phyloP scores from a whole-genome alignment of 2,888 invertebrate genomes.

The Melanophora roralis region DNA sequence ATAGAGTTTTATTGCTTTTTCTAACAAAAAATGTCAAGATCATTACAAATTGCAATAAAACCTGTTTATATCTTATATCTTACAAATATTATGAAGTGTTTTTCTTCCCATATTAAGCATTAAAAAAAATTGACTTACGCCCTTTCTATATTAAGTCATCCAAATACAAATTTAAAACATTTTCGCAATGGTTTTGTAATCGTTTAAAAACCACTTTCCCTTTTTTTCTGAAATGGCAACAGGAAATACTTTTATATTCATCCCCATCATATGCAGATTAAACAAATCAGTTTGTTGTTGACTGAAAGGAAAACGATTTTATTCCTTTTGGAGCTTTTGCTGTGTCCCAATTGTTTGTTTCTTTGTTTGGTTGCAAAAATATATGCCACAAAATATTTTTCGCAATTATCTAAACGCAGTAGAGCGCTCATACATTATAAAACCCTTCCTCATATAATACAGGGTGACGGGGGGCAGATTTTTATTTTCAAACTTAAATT shows the following conservation, averaged over 20 bases:
- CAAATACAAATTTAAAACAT: neutral
- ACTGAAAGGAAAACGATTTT: neutral
- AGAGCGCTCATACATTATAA: conserved; percentile 49
- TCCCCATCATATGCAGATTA: conserved; percentile 32
- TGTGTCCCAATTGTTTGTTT: neutral
- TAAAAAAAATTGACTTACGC: too few relatives aligned
- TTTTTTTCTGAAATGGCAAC: neutral
- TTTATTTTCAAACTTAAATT: too few relatives aligned
- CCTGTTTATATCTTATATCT: too few relatives aligned
- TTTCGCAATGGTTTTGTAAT: conserved; percentile 29
- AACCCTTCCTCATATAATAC: conserved; percentile 1
- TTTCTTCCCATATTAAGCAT: too few relatives aligned
- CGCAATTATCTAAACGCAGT: conserved; percentile 58
- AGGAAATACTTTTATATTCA: neutral
- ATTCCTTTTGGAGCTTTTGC: conserved; percentile 7
- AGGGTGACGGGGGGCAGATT: too few relatives aligned
- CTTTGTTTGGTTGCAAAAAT: conserved; percentile 5
- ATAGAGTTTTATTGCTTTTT: too few relatives aligned
- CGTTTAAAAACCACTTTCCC: conserved; percentile 33
- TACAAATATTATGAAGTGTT: too few relatives aligned
- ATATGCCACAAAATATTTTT: conserved; percentile 49
- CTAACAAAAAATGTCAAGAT: too few relatives aligned
- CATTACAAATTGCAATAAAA: too few relatives aligned
- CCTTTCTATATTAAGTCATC: too few relatives aligned
- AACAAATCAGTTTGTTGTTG: neutral